These are phyloP conservation scores for Noctua pronuba DNA, from an alignment of 2,888 invertebrate species.

Conservation along the genomic window DNA sequence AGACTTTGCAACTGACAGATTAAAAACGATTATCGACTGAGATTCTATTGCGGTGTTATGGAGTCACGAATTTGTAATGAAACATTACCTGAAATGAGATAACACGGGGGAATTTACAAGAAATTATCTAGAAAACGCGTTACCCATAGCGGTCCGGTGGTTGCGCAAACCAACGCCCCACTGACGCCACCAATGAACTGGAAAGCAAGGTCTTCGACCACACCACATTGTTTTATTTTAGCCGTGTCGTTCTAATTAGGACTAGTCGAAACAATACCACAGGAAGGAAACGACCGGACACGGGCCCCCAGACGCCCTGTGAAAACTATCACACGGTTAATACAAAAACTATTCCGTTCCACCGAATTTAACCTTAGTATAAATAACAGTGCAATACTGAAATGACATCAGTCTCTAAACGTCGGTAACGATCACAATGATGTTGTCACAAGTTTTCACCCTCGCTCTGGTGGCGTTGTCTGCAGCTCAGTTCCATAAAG, in stretches of 20 bases:
- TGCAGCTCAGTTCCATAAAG: conserved; percentile 76
- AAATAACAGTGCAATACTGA: conserved; percentile 86
- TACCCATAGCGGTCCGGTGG: conserved; percentile 77
- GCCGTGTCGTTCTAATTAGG: conserved; percentile 86
- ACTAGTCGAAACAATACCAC: conserved; percentile 89
- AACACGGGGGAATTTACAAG: conserved; percentile 66
- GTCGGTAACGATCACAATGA: conserved; percentile 77
- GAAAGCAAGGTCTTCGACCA: conserved; percentile 89
- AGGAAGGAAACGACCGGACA: conserved; percentile 88
- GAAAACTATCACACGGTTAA: conserved; percentile 85
- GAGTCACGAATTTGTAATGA: conserved; percentile 11
- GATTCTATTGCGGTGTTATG: conserved; percentile 2
- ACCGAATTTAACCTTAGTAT: conserved; percentile 86
- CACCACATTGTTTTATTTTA: conserved; percentile 86
- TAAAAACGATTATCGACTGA: conserved; percentile 38
- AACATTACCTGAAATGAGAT: conserved; percentile 63
- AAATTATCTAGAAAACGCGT: conserved; percentile 82
- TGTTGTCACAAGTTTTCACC: conserved; percentile 80
- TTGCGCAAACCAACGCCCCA: conserved; percentile 87
- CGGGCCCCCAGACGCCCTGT: conserved; percentile 77
- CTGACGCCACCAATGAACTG: conserved; percentile 87
- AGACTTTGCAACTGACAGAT: conserved; percentile 40
- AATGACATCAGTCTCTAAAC: conserved; percentile 87
- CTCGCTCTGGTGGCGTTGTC: conserved; percentile 76
- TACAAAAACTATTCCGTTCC: conserved; percentile 84